Percentiles rank a stretch among this genome's conserved stretches.
Conservation (phyloP, 2,797 vertebrate species). For the Scleropages formosus region DNA sequence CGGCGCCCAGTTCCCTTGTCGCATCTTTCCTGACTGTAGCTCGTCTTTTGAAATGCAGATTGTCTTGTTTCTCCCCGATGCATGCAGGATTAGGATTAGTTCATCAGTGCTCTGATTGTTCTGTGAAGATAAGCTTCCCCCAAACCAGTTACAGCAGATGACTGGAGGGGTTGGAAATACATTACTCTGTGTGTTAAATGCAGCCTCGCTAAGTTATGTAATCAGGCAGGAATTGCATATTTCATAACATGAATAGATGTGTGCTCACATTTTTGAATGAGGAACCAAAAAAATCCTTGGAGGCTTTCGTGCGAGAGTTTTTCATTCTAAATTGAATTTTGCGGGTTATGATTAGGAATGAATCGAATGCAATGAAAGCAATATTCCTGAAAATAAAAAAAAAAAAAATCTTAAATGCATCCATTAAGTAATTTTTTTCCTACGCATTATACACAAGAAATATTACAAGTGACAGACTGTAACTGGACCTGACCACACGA, state of each 20-base stretch:
- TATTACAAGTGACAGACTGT: conserved; percentile 51
- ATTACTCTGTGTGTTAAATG: conserved; percentile 46
- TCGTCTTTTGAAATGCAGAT: conserved; percentile 42
- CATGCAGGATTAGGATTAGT: conserved; percentile 37
- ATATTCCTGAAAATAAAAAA: too few relatives aligned
- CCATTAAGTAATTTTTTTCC: neutral
- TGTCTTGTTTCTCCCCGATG: conserved; percentile 35
- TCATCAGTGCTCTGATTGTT: conserved; percentile 41
- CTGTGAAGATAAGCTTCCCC: conserved; percentile 33
- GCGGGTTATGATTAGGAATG: conserved; percentile 47
- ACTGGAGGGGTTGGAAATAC: conserved; percentile 7
- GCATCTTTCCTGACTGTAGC: conserved; percentile 41
- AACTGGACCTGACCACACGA: too few relatives aligned
- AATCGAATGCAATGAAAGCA: neutral
- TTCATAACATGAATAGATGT: conserved; percentile 45
- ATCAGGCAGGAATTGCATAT: conserved; percentile 13
- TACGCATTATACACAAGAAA: conserved; percentile 43
- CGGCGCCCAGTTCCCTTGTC: neutral
- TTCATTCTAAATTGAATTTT: conserved; percentile 44
- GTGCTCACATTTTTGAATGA: conserved; percentile 53
- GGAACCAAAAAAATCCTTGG: conserved; percentile 37
- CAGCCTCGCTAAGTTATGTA: conserved; percentile 38
- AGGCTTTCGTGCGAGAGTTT: conserved; percentile 18
- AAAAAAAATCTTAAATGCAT: neutral
- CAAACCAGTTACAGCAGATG: conserved; percentile 35